Percentiles rank a stretch among this genome's conserved stretches.
phyloP scores from a whole-genome alignment of 64 coral and sea anemone genomes.

The Actinia equina region DNA sequence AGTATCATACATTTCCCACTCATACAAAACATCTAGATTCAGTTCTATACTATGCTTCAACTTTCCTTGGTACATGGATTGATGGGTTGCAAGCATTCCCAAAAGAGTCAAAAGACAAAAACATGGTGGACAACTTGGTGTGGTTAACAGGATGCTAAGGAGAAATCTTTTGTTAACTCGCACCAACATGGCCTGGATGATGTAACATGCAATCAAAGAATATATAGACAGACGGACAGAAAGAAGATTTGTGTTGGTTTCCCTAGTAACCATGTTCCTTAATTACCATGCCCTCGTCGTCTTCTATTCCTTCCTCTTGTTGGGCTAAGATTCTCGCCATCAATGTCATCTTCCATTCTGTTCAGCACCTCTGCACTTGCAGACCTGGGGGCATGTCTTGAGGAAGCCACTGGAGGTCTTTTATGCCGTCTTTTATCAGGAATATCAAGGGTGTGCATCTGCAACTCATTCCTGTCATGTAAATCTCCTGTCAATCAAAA shows the following conservation, averaged over 20 bases:
- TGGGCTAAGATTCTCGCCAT: slow-evolving; percentile 70
- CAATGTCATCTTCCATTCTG: slow-evolving; percentile 48
- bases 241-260: background rate
- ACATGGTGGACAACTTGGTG: too few species aligned
- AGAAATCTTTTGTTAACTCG: slow-evolving; percentile 36
- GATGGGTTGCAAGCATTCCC: too few species aligned
- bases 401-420: slow-evolving; percentile 54
- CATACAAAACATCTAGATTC: background rate
- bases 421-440: slow-evolving; percentile 73
- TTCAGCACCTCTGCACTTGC: slow-evolving; percentile 89
- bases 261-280: background rate
- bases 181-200: too few species aligned
- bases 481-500: slow-evolving; percentile 28
- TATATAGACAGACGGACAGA: background rate
- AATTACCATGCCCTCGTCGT: slow-evolving; percentile 60
- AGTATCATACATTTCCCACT: too few species aligned
- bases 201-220: too few species aligned
- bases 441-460: slow-evolving; percentile 41
- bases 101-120: too few species aligned
- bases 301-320: slow-evolving; percentile 72
- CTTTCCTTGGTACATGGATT: too few species aligned
- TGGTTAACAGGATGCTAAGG: too few species aligned
- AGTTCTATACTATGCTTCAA: too few species aligned
- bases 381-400: slow-evolving; percentile 67
- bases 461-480: slow-evolving; percentile 40